These are phyloP conservation scores for Brachionus paranguensis DNA, from an alignment of 1,140 invertebrate genomes.

Conservation along the genomic window DNA sequence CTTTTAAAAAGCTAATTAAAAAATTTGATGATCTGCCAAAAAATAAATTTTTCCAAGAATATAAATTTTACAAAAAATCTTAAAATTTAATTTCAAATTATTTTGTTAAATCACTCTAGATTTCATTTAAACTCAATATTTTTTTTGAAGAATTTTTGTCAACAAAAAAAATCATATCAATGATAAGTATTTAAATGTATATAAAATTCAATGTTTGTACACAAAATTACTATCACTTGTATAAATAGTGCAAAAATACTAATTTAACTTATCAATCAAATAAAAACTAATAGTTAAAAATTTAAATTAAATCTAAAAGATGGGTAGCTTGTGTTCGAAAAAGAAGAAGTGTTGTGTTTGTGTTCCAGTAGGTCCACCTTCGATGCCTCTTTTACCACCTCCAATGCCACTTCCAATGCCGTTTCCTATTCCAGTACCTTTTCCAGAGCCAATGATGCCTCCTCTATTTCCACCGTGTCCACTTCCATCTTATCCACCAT, in stretches of 20 bases:
- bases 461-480: not conserved
- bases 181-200: not conserved
- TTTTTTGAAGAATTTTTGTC: too few relatives aligned
- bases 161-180: not conserved
- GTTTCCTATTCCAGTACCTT: not conserved
- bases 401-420: not conserved
- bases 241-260: not conserved
- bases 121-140: too few relatives aligned
- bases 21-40: too few relatives aligned
- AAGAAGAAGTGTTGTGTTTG: not conserved
- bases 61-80: too few relatives aligned
- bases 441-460: not conserved
- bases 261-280: not conserved
- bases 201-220: not conserved
- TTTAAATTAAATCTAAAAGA: not conserved
- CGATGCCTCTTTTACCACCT: not conserved
- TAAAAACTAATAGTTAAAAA: not conserved
- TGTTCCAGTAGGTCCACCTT: not conserved
- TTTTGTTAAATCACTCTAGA: too few relatives aligned
- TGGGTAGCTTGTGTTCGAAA: not conserved
- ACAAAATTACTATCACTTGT: not conserved
- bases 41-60: too few relatives aligned
- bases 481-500: not conserved
- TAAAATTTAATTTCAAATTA: too few relatives aligned
- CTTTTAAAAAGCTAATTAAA: too few relatives aligned